phyloP scores from a whole-genome alignment of 2,113 vertebrate genomes.

The Xenopus laevis region DNA sequence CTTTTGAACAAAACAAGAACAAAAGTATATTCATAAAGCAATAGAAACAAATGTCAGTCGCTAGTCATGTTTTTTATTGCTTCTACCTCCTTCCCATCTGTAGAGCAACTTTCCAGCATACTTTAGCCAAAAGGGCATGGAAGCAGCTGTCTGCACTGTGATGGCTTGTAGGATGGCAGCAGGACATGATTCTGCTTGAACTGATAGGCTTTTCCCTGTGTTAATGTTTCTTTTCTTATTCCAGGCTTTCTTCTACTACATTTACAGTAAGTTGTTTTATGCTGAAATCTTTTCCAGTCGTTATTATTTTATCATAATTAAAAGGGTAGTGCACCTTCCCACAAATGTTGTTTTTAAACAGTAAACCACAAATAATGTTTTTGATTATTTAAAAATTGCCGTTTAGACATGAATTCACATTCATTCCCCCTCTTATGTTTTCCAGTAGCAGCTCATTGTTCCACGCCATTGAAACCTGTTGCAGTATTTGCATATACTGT shows the following conservation, averaged over 20 bases:
- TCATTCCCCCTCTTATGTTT: no score
- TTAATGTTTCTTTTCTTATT: background rate
- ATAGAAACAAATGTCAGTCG: constrained; percentile 40
- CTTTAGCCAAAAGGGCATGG: constrained; percentile 44
- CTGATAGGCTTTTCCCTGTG: constrained; percentile 18
- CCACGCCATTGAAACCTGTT: no score
- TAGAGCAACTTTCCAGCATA: constrained; percentile 27
- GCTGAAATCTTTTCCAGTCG: background rate
- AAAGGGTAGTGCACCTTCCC: background rate
- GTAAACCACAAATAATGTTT: background rate
- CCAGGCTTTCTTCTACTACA: background rate
- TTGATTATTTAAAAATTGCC: background rate
- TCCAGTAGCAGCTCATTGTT: no score
- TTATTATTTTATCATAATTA: no score
- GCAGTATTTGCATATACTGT: no score
- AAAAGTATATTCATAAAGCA: constrained; percentile 22
- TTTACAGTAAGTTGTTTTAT: background rate
- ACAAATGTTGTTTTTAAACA: background rate
- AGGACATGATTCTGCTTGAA: constrained; percentile 41
- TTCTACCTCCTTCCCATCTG: constrained; percentile 44
- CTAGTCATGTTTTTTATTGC: constrained; percentile 24
- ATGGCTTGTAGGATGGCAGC: constrained; percentile 37
- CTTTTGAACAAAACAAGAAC: background rate
- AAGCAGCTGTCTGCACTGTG: constrained; percentile 44
- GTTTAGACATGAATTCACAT: no score